Base-by-base conservation (phyloP, 2,888 invertebrate genomes). In the Anarsia innoxiella region DNA sequence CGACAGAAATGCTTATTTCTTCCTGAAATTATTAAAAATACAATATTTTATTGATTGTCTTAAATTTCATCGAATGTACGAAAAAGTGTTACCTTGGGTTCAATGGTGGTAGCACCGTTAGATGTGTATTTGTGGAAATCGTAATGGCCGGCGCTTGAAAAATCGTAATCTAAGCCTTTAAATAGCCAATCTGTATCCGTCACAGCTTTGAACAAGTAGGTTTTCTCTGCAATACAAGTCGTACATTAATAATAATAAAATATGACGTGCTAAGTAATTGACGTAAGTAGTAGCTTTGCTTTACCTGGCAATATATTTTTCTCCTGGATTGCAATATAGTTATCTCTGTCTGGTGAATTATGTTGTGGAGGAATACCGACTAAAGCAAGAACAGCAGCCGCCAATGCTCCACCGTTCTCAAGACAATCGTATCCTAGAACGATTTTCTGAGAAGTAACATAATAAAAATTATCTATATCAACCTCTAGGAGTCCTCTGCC, bases 141-240 rank as follows among this genome's bases (percentile, higher is more conserved):
- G 23, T 59, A 79, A 45, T 80, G 80, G 1, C 75, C 55, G n/a
- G 64, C 71, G 31, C 80, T 79, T 0, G 37, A 6, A 23, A 55
- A 65, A 41, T 79, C 80, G 19, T 80, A 79, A 2, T 46, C 33
- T 0, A 73, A 1, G 4, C 62, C 59, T 35, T 70, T 59, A 40
- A 77, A 80, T 23, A 77, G 37, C 79, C 79, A 80, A 3, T 73
- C 59, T 5, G 48, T 34, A 36, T 68, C 39, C 4, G 43, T 40
- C 2, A 75, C 13, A 31, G 51, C 57, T 13, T 56, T 31, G 37
- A 71, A 79, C 15, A 74, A 46, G 19, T 65, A 41, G 16, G 16
- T 44, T 41, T 78, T 75, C 5, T 60, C 79, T 78, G 53, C 2
- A 71, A 64, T 9, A n/a, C n/a, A 25, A n/a, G n/a, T n/a, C n/a